Conservation (phyloP, 2,888 invertebrate species). For the Dorcus hopei region DNA sequence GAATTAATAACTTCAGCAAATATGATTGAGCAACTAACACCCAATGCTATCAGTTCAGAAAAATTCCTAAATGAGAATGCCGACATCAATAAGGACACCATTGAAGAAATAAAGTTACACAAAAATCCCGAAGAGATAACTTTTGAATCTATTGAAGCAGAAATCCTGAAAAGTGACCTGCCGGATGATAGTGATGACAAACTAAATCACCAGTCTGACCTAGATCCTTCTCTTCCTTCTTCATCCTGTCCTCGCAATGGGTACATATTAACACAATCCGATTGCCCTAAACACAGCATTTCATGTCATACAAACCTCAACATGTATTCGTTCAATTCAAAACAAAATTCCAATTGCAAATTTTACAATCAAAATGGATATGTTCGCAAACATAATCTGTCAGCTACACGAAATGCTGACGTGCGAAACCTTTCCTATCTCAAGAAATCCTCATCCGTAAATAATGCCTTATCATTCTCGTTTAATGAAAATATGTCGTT, state of each 20-base stretch:
- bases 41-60: too few species aligned
- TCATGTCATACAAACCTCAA: constrained; percentile 7
- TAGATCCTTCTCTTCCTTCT: not conserved
- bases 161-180: too few species aligned
- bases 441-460: constrained; percentile 33
- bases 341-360: too few species aligned
- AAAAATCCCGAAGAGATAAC: too few species aligned
- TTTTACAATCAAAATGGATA: constrained; percentile 1
- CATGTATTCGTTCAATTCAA: not conserved
- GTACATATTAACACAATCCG: constrained; percentile 13
- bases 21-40: too few species aligned
- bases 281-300: constrained; percentile 5
- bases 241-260: constrained; percentile 6
- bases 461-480: constrained; percentile 27
- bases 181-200: too few species aligned
- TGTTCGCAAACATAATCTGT: not conserved
- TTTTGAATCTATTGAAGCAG: too few species aligned
- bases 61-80: not conserved
- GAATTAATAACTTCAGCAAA: not conserved
- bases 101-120: too few species aligned
- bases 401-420: not conserved
- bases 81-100: not conserved
- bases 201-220: too few species aligned
- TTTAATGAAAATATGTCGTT: constrained; percentile 29
- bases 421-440: constrained; percentile 15